phyloP scores from a whole-genome alignment of 2,888 invertebrate genomes.

The Idaea biselata region DNA sequence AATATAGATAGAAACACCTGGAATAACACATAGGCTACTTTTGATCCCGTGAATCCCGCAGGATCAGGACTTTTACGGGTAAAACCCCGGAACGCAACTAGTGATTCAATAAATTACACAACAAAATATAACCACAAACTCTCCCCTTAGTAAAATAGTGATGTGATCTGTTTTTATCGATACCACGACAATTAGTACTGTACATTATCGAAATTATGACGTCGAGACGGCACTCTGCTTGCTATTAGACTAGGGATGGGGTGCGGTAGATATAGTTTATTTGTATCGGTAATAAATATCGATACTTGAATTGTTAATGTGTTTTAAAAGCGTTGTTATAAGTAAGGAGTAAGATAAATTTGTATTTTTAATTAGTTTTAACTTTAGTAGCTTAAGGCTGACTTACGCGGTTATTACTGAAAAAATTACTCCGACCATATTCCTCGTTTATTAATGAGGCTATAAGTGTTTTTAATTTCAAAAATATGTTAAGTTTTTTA shows the following conservation, averaged over 20 bases:
- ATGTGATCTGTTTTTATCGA: constrained; percentile 47
- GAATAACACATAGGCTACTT: too few relatives aligned
- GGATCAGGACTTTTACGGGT: too few relatives aligned
- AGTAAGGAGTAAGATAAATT: too few relatives aligned
- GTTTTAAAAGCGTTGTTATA: background rate
- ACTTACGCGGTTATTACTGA: too few relatives aligned
- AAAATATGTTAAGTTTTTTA: too few relatives aligned
- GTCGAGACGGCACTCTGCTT: constrained; percentile 70
- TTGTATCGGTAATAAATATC: background rate
- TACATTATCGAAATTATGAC: constrained; percentile 70
- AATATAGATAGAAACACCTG: too few relatives aligned
- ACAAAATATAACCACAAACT: constrained; percentile 1
- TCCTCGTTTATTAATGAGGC: too few relatives aligned
- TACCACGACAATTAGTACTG: constrained; percentile 63
- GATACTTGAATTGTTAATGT: background rate
- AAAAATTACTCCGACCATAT: too few relatives aligned
- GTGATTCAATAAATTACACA: background rate
- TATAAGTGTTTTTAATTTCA: too few relatives aligned
- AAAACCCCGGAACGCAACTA: background rate
- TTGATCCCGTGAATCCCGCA: too few relatives aligned
- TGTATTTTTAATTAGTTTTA: background rate
- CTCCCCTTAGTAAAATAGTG: constrained; percentile 35
- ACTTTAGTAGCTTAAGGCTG: background rate
- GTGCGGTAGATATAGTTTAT: background rate
- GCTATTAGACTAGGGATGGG: constrained; percentile 56